Evolutionary conservation across 2,113 vertebrate species (phyloP), one percentile per base, ranked within the genome.

Genomic region (Chaenogobius annularis): DNA sequence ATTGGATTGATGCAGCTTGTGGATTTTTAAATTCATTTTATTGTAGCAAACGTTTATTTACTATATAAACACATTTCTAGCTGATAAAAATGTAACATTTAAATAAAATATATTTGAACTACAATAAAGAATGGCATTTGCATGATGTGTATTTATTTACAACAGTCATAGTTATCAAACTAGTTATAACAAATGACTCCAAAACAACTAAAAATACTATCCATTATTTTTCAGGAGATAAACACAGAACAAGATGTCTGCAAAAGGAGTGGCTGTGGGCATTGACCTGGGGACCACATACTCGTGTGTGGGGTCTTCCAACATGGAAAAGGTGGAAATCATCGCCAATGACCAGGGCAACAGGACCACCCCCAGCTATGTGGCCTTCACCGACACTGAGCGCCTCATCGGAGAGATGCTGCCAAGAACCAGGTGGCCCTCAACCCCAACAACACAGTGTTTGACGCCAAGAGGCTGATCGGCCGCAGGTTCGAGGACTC

Each of bases 201-300:
- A 40, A 40, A 46, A 7, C 7, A 46, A 22, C 17, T 52, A 52
- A 52, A 10, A n/a, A 7, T 8, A n/a, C 15, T 55, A 7, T 55
- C 2, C 10, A 55, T 19, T 55, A 19, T 55, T 55, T 22, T 22
- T 22, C 3, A 22, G 54, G 54, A 4, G 54, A 10, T 7, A 22
- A 55, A 55, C 2, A 55, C 17, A 50, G 11, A 55, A 8, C 54
- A 23, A 55, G n/a, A 55, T 61, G 58, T 56, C 54, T 56, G 58
- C 58, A 26, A 61, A 61, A 31, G 58, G 58, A 61, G 58, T 31
- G 26, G 58, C 58, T 2, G 58, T 61, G 58, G 58, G 58, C 26
- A 61, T 61, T 61, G 58, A 61, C 26, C 58, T 61, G 58, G 58
- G 58, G 26, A 61, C 58, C 58, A 61, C 58, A 61, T 61, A 61